Evolutionary conservation across 2,797 vertebrate species (phyloP), one percentile per base, ranked within the genome.

Genomic region (Poliocrania exsul): DNA sequence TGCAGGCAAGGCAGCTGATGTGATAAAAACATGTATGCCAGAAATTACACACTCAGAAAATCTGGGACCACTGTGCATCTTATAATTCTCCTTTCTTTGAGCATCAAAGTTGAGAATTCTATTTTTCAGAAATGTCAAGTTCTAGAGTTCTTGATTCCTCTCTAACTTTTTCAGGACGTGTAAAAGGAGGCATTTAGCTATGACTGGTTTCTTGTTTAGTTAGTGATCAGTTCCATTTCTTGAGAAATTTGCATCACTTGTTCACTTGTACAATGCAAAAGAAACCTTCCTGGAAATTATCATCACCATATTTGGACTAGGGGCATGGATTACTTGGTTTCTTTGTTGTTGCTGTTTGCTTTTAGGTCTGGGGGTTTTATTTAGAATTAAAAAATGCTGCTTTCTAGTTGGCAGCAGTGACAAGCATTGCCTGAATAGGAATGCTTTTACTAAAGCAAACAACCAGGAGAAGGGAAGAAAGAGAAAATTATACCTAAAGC

Each of bases 381-480:
- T 15, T 31, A 11, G 28, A 37, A 16, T 21, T 35, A 47, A 10
- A 20, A 66, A 53, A n/a, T 11, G 13, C 20, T 9, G 11, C 25
- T 70, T 73, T 11, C 38, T 58, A 62, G 23, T 24, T 74, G 25
- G 14, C 42, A 65, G 51, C 38, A 77, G 37, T 57, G 33, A 78
- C 10, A 47, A 62, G 16, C 5, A 37, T 66, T 66, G 28, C 29
- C 37, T 56, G 37, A 89, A 60, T 20, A n/a, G 49, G 18, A 15
- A 25, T 5, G 35, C 11, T 53, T 62, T 37, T 46, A 86, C 14
- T 57, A 26, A 56, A 57, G 38, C 21, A 62, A 83, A 38, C 4
- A 25, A 26, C 2, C 3, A 6, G 16, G 21, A 33, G 16, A 31
- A 4, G 16, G 3, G 4, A 3, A 28, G 16, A 10, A 38, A 17